Base-by-base conservation (phyloP, 2,888 invertebrate genomes). In the Luffia ferchaultella region DNA sequence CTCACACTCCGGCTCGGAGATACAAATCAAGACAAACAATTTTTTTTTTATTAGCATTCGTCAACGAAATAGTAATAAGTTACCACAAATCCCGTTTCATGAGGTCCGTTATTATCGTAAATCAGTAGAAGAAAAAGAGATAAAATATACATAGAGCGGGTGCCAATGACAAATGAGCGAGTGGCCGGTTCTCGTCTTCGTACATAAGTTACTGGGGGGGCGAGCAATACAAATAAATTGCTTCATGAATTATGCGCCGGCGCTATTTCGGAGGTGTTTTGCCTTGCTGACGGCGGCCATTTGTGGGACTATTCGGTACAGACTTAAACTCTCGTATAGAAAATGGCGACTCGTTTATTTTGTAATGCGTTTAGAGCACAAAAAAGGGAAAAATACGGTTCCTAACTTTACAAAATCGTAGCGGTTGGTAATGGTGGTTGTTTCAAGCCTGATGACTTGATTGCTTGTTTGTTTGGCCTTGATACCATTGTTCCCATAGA, bases 211-310 rank as follows among this genome's bases (percentile, higher is more conserved):
- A 30, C 12, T 12, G 30, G 30, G 30, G 46, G 30, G 16, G 41
- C 15, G 72, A 78, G 76, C 76, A 73, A 78, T 79, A 76, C 68
- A 67, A 74, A 76, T 77, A 78, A 78, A 79, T 78, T 70, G 75
- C 67, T 64, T 78, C 77, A 79, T 80, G 76, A 79, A 80, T 79
- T 79, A 79, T 76, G 64, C 73, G 61, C 16, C n/a, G 17, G 49
- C 42, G 43, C 42, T 42, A 49, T 43, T 42, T 20, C 48, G 42
- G 42, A 49, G 49, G 49, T 49, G 49, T 49, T 49, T 49, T 49
- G 49, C 49, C 42, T 43, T 49, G 41, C 49, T 43, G 42, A 7
- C 42, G 42, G 16, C 43, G 48, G 40, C 44, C 49, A 49, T 49
- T 49, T 49, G 42, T n/a, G 49, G 41, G 42, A 48, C 52, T 72